Conservation (phyloP, 2,888 invertebrate species). For the Acronicta aceris region DNA sequence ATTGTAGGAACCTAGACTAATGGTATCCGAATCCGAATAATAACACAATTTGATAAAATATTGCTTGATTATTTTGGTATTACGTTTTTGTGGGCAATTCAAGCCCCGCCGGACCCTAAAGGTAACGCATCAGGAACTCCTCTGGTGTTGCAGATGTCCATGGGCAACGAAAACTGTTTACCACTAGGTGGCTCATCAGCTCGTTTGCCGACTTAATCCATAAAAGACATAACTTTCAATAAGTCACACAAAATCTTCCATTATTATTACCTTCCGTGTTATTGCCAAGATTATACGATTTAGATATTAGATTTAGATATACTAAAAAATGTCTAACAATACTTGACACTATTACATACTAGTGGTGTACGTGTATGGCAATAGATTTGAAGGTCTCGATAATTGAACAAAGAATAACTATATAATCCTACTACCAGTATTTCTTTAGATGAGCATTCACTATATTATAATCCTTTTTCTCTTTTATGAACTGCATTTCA, state of each 20-base stretch:
- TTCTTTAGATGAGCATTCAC: slow-evolving; percentile 72
- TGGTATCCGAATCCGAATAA: too few species aligned
- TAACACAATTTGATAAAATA: too few species aligned
- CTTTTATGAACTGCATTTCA: slow-evolving; percentile 73
- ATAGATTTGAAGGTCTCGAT: slow-evolving; percentile 2
- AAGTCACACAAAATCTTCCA: background rate
- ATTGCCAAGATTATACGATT: background rate
- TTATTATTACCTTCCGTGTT: background rate
- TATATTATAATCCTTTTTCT: slow-evolving; percentile 67
- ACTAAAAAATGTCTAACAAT: background rate
- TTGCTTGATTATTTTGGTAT: too few species aligned
- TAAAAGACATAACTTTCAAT: too few species aligned
- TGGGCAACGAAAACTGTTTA: too few species aligned
- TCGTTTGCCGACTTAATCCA: too few species aligned
- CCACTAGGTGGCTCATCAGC: too few species aligned
- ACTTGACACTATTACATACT: background rate
- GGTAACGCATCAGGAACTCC: too few species aligned
- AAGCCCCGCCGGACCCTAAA: too few species aligned
- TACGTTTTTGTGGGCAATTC: too few species aligned
- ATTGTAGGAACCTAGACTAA: too few species aligned
- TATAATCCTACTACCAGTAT: slow-evolving; percentile 66
- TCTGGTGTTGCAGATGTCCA: too few species aligned
- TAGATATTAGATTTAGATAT: background rate
- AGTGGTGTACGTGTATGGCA: background rate
- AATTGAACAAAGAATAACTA: slow-evolving; percentile 6